These are phyloP conservation scores for Eueremaeus valkanovi DNA, from an alignment of 2,888 invertebrate genomes.

Conservation along the genomic window DNA sequence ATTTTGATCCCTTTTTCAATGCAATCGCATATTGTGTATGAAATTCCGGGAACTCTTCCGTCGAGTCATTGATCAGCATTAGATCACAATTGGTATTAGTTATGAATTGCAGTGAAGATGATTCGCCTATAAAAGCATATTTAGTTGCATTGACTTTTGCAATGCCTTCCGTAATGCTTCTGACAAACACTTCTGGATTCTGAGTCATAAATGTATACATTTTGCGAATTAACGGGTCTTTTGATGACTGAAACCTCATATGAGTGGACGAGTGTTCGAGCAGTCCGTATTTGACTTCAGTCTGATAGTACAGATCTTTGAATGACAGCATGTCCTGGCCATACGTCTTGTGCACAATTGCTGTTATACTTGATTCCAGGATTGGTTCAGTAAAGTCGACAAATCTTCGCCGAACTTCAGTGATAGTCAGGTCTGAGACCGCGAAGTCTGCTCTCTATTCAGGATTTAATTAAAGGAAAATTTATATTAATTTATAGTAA, in stretches of 20 bases:
- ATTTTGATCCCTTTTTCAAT: not conserved
- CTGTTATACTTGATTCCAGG: not conserved
- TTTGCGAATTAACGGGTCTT: not conserved
- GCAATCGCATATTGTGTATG: not conserved
- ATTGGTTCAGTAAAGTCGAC: conserved; percentile 34
- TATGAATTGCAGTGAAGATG: not conserved
- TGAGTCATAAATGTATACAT: not conserved
- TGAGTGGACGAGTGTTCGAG: not conserved
- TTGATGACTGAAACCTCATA: not conserved
- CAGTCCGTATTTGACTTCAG: not conserved
- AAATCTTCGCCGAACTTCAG: not conserved
- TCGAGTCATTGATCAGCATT: not conserved
- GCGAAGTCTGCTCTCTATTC: conserved; percentile 35
- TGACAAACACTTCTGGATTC: not conserved
- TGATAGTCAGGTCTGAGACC: conserved; percentile 26
- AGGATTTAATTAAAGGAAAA: too few relatives aligned
- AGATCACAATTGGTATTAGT: not conserved
- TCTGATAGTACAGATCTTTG: not conserved
- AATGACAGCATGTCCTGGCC: not conserved
- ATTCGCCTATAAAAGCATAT: conserved; percentile 13
- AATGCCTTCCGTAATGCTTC: not conserved
- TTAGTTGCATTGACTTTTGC: not conserved
- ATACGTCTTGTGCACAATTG: not conserved
- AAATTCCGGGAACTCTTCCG: not conserved
- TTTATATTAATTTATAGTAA: too few relatives aligned